phyloP scores from a whole-genome alignment of 64 coral and sea anemone species.

The Porites australiensis region DNA sequence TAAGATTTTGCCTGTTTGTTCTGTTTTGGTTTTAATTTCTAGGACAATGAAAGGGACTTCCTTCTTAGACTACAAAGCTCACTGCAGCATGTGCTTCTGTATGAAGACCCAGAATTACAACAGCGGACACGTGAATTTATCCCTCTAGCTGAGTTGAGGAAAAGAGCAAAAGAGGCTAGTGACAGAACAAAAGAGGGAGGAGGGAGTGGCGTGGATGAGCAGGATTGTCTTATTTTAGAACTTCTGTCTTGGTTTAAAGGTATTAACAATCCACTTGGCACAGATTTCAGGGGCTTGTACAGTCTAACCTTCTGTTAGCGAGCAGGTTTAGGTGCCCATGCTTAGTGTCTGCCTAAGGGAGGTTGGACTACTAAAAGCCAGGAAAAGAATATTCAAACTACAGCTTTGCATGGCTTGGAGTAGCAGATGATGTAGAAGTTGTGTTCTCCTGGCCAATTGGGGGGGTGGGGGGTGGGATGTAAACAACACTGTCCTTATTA shows the following conservation, averaged over 20 bases:
- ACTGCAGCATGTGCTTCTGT: slow-evolving; percentile 83
- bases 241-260: slow-evolving; percentile 90
- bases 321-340: no score
- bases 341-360: no score
- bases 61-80: slow-evolving; percentile 73
- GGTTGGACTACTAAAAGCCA: no score
- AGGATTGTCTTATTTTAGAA: slow-evolving; percentile 83
- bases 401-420: no score
- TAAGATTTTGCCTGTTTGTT: no score
- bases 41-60: slow-evolving; percentile 28
- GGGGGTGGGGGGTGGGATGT: no score
- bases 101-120: slow-evolving; percentile 83
- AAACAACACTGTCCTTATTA: no score
- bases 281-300: no score
- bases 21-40: not conserved
- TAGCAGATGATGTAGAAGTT: no score
- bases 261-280: not conserved
- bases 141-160: slow-evolving; percentile 66
- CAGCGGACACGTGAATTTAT: slow-evolving; percentile 64
- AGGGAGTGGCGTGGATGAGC: slow-evolving; percentile 56
- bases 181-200: slow-evolving; percentile 63
- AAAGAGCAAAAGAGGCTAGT: slow-evolving; percentile 74
- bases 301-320: no score
- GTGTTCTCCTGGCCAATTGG: no score
- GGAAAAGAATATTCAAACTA: no score